These are phyloP conservation scores for Chamaetylas fuelleborni DNA, from an alignment of 2,113 vertebrate species.

Conservation along the genomic window DNA sequence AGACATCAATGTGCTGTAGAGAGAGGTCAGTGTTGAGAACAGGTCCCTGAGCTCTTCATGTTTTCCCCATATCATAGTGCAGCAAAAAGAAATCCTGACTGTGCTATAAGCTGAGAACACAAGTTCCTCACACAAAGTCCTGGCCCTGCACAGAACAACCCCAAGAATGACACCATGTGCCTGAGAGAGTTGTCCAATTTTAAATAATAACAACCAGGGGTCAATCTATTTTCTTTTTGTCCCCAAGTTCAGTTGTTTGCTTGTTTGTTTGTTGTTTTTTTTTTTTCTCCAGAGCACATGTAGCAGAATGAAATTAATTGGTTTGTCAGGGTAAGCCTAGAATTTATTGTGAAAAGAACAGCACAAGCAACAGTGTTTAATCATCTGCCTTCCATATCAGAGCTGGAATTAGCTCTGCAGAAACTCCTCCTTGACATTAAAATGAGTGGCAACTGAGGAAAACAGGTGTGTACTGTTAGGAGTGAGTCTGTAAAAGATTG, in stretches of 20 bases:
- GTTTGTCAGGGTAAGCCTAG: neutral
- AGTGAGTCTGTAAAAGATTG: neutral
- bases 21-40: neutral
- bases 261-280: too few species aligned
- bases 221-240: neutral
- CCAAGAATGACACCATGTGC: neutral
- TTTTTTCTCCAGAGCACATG: rapidly evolving
- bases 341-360: neutral
- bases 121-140: neutral
- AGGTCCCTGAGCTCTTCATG: neutral
- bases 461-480: neutral
- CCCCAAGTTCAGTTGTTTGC: neutral
- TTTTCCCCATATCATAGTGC: neutral
- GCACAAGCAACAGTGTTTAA: neutral
- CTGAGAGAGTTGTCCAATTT: rapidly evolving
- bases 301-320: neutral
- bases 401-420: neutral
- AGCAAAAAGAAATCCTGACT: neutral
- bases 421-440: neutral
- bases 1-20: neutral
- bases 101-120: neutral
- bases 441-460: neutral
- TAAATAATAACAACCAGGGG: neutral
- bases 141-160: neutral
- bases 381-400: neutral